Conservation (phyloP, 2,888 invertebrate genomes). For the Temnothorax ravouxi region DNA sequence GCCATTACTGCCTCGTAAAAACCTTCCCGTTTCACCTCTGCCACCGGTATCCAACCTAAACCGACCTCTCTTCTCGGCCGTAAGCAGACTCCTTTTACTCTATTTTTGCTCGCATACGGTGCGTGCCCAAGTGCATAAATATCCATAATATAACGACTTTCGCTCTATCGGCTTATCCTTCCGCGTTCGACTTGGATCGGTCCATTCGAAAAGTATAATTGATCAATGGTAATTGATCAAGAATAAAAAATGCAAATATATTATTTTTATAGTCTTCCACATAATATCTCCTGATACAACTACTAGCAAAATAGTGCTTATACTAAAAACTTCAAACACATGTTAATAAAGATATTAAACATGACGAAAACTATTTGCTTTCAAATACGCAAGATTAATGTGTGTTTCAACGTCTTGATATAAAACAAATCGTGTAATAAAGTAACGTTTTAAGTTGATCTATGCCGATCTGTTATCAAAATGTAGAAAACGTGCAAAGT, state of each 20-base stretch:
- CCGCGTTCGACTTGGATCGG: constrained; percentile 44
- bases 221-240: neutral
- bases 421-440: constrained; percentile 77
- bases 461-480: constrained; percentile 81
- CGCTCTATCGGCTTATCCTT: constrained; percentile 58
- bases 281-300: neutral
- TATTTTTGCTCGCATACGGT: constrained; percentile 70
- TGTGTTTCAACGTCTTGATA: neutral
- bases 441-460: constrained; percentile 80
- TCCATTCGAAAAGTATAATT: neutral
- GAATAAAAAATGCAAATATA: neutral
- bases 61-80: constrained; percentile 60
- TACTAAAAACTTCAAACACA: neutral
- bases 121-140: constrained; percentile 69
- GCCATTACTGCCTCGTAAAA: constrained; percentile 87
- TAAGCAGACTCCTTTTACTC: constrained; percentile 74
- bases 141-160: constrained; percentile 72
- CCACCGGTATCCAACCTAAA: constrained; percentile 71
- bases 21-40: constrained; percentile 81
- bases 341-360: constrained; percentile 5
- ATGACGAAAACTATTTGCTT: neutral
- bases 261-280: neutral
- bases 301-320: neutral
- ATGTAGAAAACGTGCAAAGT: constrained; percentile 65
- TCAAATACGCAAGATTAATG: neutral